phyloP scores from a whole-genome alignment of 2,888 invertebrate genomes.

The Euclidia mi region DNA sequence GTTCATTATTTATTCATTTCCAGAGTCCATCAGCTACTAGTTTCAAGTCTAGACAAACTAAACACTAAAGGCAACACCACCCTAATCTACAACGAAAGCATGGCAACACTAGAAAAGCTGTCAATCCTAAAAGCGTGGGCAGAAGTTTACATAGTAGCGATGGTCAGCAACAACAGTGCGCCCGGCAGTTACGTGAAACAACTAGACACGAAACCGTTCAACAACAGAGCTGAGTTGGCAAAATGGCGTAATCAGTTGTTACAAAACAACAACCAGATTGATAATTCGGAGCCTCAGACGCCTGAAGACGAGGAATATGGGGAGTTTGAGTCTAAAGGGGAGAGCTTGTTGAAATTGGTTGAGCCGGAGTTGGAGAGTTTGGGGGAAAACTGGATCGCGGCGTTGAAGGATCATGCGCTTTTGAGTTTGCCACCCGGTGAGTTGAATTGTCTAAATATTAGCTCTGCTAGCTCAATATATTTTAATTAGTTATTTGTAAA shows the following conservation, averaged over 20 bases:
- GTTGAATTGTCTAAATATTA: conserved; percentile 31
- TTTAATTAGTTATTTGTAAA: too few species aligned
- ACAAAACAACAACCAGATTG: conserved; percentile 77
- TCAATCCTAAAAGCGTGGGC: conserved; percentile 99
- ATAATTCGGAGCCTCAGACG: conserved; percentile 66
- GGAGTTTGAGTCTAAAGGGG: conserved; percentile 94
- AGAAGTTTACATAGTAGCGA: conserved; percentile 98
- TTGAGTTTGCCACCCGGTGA: conserved; percentile 95
- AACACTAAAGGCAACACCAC: conserved; percentile 93
- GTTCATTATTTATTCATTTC: too few species aligned
- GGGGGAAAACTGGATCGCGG: conserved; percentile 98
- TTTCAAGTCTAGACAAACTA: conserved; percentile 98
- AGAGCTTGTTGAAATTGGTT: conserved; percentile 96
- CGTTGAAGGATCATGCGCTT: conserved; percentile 98
- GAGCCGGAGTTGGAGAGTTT: conserved; percentile 97
- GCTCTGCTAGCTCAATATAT: background rate
- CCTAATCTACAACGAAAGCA: conserved; percentile 98
- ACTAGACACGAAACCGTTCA: conserved; percentile 81
- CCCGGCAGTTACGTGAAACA: conserved; percentile 90
- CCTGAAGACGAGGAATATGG: conserved; percentile 91
- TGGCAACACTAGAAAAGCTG: conserved; percentile 98
- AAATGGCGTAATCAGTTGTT: conserved; percentile 80
- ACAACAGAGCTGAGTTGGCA: conserved; percentile 78
- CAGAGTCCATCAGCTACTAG: conserved; percentile 97
- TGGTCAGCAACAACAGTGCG: conserved; percentile 94